Evolutionary conservation across 2,113 vertebrate species (phyloP).

Genomic region (Thomomys bottae): DNA sequence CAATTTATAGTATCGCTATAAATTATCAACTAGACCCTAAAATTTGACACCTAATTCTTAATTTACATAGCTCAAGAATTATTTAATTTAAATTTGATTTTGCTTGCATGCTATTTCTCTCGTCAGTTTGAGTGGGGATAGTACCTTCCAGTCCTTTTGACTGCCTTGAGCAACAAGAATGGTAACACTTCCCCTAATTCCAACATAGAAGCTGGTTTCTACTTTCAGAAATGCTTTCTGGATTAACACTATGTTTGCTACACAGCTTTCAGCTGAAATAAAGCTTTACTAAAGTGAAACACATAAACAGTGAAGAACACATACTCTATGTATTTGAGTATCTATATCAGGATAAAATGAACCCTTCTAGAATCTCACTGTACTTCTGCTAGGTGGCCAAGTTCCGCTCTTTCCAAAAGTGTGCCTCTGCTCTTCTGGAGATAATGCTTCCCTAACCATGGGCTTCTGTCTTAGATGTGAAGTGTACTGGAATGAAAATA

Average conservation of each 20-base stretch:
- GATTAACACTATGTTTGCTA: neutral
- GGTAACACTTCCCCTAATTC: neutral
- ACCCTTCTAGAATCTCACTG: neutral
- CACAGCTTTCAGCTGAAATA: neutral
- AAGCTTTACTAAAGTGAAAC: conserved; percentile 14
- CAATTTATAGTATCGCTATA: neutral
- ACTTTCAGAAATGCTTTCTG: neutral
- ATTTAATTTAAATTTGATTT: neutral
- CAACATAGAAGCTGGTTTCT: neutral
- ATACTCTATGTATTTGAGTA: neutral
- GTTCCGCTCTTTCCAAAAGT: neutral
- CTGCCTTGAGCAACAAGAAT: neutral
- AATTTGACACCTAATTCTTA: neutral
- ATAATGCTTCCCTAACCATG: neutral
- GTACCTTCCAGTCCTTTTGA: neutral
- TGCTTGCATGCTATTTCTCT: neutral
- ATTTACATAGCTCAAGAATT: neutral
- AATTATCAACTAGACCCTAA: neutral
- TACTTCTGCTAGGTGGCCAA: neutral
- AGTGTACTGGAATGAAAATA: neutral
- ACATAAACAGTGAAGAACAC: neutral
- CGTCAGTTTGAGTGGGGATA: neutral
- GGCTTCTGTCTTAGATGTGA: neutral
- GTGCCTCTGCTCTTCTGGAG: neutral
- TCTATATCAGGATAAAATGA: neutral